These are phyloP conservation scores for Cataglyphis altisquamis DNA, from an alignment of 2,888 invertebrate genomes.

Conservation along the genomic window DNA sequence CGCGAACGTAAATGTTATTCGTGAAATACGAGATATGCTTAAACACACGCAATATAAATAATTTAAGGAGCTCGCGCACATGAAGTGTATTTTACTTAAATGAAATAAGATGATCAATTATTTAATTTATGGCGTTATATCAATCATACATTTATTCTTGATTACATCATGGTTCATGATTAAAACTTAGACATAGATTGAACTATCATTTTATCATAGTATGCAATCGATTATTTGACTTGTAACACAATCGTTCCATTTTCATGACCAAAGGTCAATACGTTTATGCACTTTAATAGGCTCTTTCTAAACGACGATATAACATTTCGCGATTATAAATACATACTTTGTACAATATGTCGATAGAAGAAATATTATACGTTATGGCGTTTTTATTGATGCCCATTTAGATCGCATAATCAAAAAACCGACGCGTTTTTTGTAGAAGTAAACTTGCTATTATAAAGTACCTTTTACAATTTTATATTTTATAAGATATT, in stretches of 20 bases:
- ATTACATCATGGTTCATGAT: not conserved
- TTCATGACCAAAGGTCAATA: not conserved
- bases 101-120: slow-evolving; percentile 28
- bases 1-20: slow-evolving; percentile 22
- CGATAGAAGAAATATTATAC: not conserved
- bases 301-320: not conserved
- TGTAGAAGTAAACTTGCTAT: slow-evolving; percentile 77
- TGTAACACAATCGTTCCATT: not conserved
- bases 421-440: slow-evolving; percentile 60
- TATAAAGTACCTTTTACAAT: slow-evolving; percentile 78
- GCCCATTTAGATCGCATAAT: slow-evolving; percentile 26
- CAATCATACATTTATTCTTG: not conserved
- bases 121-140: slow-evolving; percentile 22
- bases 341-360: not conserved
- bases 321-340: slow-evolving; percentile 5
- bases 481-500: slow-evolving; percentile 75
- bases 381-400: slow-evolving; percentile 43
- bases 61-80: slow-evolving; percentile 17
- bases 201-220: not conserved
- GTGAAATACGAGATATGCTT: slow-evolving; percentile 31
- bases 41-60: slow-evolving; percentile 26
- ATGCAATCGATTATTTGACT: not conserved
- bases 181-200: not conserved
- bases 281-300: not conserved
- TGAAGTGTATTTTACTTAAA: slow-evolving; percentile 7